Evolutionary conservation across 1,140 invertebrate genomes (phyloP).

Genomic region (Drosophila punjabiensis): DNA sequence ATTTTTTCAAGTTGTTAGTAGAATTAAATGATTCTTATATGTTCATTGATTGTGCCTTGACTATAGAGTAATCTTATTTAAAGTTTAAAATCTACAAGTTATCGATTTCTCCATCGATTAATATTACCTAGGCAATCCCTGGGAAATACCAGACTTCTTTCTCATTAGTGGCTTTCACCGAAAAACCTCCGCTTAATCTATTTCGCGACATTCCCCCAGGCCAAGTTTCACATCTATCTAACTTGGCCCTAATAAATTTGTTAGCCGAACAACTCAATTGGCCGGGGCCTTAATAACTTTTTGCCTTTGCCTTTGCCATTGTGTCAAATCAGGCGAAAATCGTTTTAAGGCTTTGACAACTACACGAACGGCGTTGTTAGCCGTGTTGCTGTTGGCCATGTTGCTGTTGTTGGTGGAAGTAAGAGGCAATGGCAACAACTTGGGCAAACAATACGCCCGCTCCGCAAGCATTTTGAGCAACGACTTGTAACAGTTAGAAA

Average conservation of each 20-base stretch:
- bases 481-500: constrained; percentile 78
- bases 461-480: constrained; percentile 71
- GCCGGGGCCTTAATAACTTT: constrained; percentile 76
- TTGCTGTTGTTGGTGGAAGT: constrained; percentile 49
- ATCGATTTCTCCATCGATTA: neutral
- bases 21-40: no score
- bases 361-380: constrained; percentile 58
- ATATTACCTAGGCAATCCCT: neutral
- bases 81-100: neutral
- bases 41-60: neutral
- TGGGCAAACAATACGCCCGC: constrained; percentile 73
- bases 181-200: constrained; percentile 29
- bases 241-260: constrained; percentile 52
- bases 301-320: constrained; percentile 48
- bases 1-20: no score
- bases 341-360: constrained; percentile 80
- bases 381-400: constrained; percentile 50
- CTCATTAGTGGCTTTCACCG: constrained; percentile 43
- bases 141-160: neutral
- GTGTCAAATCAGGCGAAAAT: constrained; percentile 82
- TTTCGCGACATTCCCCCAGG: constrained; percentile 44
- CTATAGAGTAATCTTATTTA: neutral
- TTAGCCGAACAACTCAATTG: constrained; percentile 76
- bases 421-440: constrained; percentile 56
- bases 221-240: constrained; percentile 6